Evolutionary conservation across 2,888 invertebrate species (phyloP), one percentile per base, ranked within the genome.

Genomic region (Pandemis cinnamomeana): DNA sequence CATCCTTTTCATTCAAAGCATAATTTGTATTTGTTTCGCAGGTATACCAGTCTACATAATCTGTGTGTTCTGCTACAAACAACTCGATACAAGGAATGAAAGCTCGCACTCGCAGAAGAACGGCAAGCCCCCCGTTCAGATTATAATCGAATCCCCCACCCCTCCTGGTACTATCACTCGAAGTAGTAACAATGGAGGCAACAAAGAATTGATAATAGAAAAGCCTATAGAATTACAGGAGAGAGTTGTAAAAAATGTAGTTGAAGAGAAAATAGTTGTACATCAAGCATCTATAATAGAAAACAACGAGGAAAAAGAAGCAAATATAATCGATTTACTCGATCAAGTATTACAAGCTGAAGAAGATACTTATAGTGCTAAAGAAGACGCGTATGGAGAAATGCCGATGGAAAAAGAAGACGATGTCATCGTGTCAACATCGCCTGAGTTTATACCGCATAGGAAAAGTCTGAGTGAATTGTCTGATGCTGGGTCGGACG

Each of bases 321-420:
- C 93, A 0, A 94, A 94, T 80, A 92, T 92, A 53, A 94, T 94
- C 69, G 92, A 93, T 78, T 80, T 93, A 73, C 81, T 93, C n/a
- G 94, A 94, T 79, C 90, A 93, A 86, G 92, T 94, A 2, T 75
- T 93, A 71, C 93, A 93, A 87, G 94, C 93, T 36, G 94, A 94
- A 83, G 94, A 94, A 84, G 92, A 94, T 72, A 85, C 88, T 41
- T 93, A 92, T 55, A 86, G 86, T 48, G 92, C 93, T 0, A 74
- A 67, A 42, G 70, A 46, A 74, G 82, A 93, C 75, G 84, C 87
- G 36, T 93, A 92, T 55, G 86, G 86, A 53, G 93, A 94, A 82
- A 81, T 87, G 27, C 81, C 90, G 7, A 89, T 89, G 61, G 92
- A 90, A 58, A 81, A 77, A 11, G 86, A 85, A 53, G 86, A 88